These are phyloP conservation scores for Aradus depressus DNA, from an alignment of 2,888 invertebrate species.

Conservation along the genomic window DNA sequence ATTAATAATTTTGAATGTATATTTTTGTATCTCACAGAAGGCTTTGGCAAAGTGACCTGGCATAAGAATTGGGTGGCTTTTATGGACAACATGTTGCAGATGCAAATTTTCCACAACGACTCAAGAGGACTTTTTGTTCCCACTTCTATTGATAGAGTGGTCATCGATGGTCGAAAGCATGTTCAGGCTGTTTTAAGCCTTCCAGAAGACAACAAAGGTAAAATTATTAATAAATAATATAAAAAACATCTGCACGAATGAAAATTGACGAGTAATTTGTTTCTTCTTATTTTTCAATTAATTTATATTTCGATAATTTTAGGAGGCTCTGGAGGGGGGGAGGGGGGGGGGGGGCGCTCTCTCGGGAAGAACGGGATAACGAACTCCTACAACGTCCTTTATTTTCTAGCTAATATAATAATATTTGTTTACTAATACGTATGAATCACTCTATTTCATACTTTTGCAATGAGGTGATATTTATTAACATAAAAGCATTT, in stretches of 20 bases:
- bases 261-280: neutral
- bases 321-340: too few species aligned
- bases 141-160: constrained; percentile 57
- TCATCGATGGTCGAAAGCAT: constrained; percentile 55
- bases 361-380: too few species aligned
- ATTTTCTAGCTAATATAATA: too few species aligned
- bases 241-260: constrained; percentile 3
- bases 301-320: too few species aligned
- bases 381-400: too few species aligned
- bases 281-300: too few species aligned
- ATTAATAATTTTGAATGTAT: too few species aligned
- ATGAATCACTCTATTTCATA: too few species aligned
- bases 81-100: constrained; percentile 81
- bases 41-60: constrained; percentile 45
- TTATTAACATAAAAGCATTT: too few species aligned
- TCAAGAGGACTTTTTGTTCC: constrained; percentile 62
- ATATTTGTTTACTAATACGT: too few species aligned
- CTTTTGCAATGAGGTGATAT: too few species aligned
- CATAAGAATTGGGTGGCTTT: constrained; percentile 77
- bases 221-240: neutral
- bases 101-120: constrained; percentile 57
- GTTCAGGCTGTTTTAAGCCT: constrained; percentile 36
- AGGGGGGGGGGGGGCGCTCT: too few species aligned
- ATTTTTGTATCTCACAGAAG: constrained; percentile 15
- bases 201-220: constrained; percentile 2